Conservation (phyloP, 2,888 invertebrate species). For the Dinocampus coccinellae region DNA sequence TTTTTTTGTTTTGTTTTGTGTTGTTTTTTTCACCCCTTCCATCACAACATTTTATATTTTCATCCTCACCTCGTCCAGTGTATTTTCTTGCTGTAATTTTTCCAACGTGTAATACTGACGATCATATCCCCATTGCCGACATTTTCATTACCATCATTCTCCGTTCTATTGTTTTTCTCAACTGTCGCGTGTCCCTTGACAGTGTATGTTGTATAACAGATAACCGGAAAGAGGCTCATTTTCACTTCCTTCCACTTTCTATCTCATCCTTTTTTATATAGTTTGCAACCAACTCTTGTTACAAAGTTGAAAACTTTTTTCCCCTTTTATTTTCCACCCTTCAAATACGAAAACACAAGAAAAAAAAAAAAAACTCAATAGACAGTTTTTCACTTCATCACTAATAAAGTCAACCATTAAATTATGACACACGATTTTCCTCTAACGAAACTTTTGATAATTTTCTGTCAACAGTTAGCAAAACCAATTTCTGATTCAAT, state of each 20-base stretch:
- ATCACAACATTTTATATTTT: too few species aligned
- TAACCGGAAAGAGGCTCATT: background rate
- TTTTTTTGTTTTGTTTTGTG: background rate
- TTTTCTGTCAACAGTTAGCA: constrained; percentile 49
- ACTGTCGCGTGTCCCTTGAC: background rate
- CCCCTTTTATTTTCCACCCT: background rate
- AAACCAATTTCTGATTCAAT: constrained; percentile 50
- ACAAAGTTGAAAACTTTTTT: constrained; percentile 6
- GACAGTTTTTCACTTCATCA: background rate
- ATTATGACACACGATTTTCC: constrained; percentile 43
- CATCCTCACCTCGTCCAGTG: background rate
- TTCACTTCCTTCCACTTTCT: background rate
- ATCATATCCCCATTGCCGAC: background rate
- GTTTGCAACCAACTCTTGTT: background rate
- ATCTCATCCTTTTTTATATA: background rate
- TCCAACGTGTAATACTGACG: background rate
- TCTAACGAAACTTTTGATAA: constrained; percentile 39
- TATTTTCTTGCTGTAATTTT: too few species aligned
- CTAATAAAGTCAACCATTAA: constrained; percentile 25
- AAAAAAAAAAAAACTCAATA: background rate
- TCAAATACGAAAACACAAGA: background rate
- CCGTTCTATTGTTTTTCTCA: background rate
- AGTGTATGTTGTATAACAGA: background rate
- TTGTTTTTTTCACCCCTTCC: background rate
- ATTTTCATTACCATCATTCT: background rate